Base-by-base conservation (phyloP, 2,113 vertebrate genomes). In the Hemiprocne comata region DNA sequence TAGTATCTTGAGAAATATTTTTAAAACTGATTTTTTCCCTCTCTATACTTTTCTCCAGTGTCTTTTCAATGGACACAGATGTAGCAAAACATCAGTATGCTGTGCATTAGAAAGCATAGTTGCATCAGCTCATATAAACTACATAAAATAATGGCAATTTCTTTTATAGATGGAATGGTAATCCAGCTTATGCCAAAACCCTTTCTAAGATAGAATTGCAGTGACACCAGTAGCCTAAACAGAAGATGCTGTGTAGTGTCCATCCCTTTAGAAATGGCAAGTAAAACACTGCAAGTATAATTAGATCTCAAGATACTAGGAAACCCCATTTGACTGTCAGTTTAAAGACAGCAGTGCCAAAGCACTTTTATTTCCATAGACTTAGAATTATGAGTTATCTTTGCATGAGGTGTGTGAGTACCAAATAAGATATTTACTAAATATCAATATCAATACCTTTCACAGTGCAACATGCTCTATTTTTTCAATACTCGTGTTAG, bases 271-370 rank as follows among this genome's bases (percentile, higher is more conserved):
- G 74, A 71, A 95, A 83, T 65, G 44, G 3, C 69, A 71, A 0
- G 3, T 79, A 77, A 94, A 91, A 48, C 42, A 80, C 46, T 77
- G 20, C 23, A 85, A 88, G 31, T 64, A 89, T 96, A 96, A 93
- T 95, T 96, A 89, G 89, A 72, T 79, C 91, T 93, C 89, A 65
- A 25, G 91, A 93, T 84, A 87, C 17, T 54, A 88, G 44, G 62
- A 93, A 85, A 55, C 33, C 53, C 61, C 55, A 87, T 91, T 94
- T 95, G 89, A 82, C 87, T 79, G 65, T 72, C n/a, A 85, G 62
- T 94, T 94, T 91, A 74, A 95, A 80, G 69, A 67, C 20, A 84
- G n/a, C 11, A 74, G 11, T 54, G 5, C 46, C 25, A 86, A 19
- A 70, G 13, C 16, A 80, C 46, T 93, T 96, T 74, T 92, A 65